Percentiles rank a stretch among this genome's conserved stretches.
Conservation (phyloP, 2,888 invertebrate species). For the Troides oblongomaculatus region DNA sequence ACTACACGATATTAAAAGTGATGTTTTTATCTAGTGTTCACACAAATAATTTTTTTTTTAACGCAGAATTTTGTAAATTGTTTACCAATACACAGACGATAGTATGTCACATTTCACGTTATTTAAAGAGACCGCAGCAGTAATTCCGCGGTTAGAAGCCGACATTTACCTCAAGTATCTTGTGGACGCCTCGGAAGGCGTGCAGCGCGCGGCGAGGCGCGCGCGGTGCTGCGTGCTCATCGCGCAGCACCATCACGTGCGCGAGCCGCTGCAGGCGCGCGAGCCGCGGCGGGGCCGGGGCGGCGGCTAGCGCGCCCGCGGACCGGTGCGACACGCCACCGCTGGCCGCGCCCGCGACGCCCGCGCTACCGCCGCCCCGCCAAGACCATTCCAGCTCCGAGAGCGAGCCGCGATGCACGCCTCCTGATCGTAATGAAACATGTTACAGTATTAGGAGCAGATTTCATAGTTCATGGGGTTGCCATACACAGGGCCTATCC, state of each 20-base stretch:
- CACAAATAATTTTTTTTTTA: too few relatives aligned
- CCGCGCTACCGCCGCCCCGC: conserved; percentile 76
- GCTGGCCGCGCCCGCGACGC: conserved; percentile 39
- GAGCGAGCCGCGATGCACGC: conserved; percentile 85
- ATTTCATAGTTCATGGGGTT: too few relatives aligned
- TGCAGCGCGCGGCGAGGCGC: conserved; percentile 85
- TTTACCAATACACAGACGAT: too few relatives aligned
- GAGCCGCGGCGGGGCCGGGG: conserved; percentile 56
- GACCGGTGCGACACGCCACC: conserved; percentile 40
- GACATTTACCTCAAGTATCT: conserved; percentile 85
- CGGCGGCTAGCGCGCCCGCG: conserved; percentile 40
- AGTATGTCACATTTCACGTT: too few relatives aligned
- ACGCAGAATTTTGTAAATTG: too few relatives aligned
- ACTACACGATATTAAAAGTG: too few relatives aligned
- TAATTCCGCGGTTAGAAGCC: too few relatives aligned
- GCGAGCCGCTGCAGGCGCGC: conserved; percentile 85
- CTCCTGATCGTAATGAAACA: conserved; percentile 32
- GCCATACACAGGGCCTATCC: too few relatives aligned
- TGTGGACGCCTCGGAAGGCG: conserved; percentile 89
- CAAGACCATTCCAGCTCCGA: conserved; percentile 84
- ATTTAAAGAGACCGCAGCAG: too few relatives aligned
- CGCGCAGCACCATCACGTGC: conserved; percentile 91
- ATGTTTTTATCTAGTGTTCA: too few relatives aligned
- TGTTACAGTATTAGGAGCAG: too few relatives aligned
- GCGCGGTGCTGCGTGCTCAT: conserved; percentile 87